These are phyloP conservation scores for Idris sp. DNA, from an alignment of 1,140 invertebrate genomes.

Conservation along the genomic window DNA sequence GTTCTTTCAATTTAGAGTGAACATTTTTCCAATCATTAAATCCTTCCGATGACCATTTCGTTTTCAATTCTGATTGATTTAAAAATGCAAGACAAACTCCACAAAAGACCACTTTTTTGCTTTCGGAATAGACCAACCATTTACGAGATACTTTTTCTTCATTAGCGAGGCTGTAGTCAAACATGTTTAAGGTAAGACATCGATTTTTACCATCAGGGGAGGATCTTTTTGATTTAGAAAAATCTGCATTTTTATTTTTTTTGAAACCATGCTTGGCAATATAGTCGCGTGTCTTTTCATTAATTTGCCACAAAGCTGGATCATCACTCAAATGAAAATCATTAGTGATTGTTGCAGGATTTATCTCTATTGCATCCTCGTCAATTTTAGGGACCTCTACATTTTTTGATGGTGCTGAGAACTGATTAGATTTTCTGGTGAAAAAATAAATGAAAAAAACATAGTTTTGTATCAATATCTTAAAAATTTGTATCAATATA, in stretches of 20 bases:
- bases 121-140: slow-evolving; percentile 14
- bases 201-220: slow-evolving; percentile 10
- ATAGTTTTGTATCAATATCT: too few species aligned
- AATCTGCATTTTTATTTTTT: slow-evolving; percentile 3
- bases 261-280: slow-evolving; percentile 5
- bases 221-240: slow-evolving; percentile 9
- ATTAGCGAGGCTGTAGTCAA: slow-evolving; percentile 4
- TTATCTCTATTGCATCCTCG: too few species aligned
- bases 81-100: slow-evolving; percentile 12
- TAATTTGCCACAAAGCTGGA: slow-evolving; percentile 6
- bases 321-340: not conserved
- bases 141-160: slow-evolving; percentile 1
- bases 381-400: too few species aligned
- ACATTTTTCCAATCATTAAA: slow-evolving; percentile 29
- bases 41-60: slow-evolving; percentile 12
- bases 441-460: too few species aligned
- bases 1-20: slow-evolving; percentile 6
- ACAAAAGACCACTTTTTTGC: slow-evolving; percentile 7
- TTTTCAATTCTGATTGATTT: slow-evolving; percentile 14
- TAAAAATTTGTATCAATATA: too few species aligned
- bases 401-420: too few species aligned
- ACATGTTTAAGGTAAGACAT: slow-evolving; percentile 3
- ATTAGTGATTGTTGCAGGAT: not conserved
- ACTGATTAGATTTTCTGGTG: too few species aligned
- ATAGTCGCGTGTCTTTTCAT: slow-evolving; percentile 9